Percentiles rank a stretch among this genome's conserved stretches.
These are phyloP conservation scores for Dolichotis patagonum DNA, from an alignment of 2,113 vertebrate species.

Conservation along the genomic window DNA sequence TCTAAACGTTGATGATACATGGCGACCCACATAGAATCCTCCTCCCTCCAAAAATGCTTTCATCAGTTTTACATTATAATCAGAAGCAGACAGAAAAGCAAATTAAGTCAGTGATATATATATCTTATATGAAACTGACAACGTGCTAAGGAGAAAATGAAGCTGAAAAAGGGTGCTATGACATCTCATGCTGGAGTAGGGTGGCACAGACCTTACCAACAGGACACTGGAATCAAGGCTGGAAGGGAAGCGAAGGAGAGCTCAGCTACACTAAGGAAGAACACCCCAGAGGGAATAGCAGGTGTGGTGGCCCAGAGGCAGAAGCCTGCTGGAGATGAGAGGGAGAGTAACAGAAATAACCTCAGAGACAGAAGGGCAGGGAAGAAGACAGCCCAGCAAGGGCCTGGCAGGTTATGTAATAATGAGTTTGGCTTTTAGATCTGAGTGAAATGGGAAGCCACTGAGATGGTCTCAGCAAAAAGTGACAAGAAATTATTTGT, in stretches of 20 bases:
- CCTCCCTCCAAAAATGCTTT: not conserved
- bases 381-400: not conserved
- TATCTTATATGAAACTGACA: not conserved
- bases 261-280: not conserved
- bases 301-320: not conserved
- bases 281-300: not conserved
- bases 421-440: not conserved
- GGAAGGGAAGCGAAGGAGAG: not conserved
- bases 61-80: not conserved
- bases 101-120: conserved; percentile 32
- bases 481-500: not conserved
- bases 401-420: not conserved
- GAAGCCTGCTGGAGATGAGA: not conserved
- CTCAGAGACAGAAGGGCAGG: not conserved
- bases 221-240: not conserved
- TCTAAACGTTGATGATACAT: not conserved
- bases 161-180: not conserved
- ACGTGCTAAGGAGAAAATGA: not conserved
- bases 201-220: not conserved
- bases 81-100: conserved; percentile 1
- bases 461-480: not conserved
- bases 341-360: not conserved
- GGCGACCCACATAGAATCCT: not conserved
- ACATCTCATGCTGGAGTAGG: not conserved
- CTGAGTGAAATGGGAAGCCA: not conserved